These are phyloP conservation scores for Euphonia xanthogaster DNA, from an alignment of 2,797 vertebrate species.

Conservation along the genomic window DNA sequence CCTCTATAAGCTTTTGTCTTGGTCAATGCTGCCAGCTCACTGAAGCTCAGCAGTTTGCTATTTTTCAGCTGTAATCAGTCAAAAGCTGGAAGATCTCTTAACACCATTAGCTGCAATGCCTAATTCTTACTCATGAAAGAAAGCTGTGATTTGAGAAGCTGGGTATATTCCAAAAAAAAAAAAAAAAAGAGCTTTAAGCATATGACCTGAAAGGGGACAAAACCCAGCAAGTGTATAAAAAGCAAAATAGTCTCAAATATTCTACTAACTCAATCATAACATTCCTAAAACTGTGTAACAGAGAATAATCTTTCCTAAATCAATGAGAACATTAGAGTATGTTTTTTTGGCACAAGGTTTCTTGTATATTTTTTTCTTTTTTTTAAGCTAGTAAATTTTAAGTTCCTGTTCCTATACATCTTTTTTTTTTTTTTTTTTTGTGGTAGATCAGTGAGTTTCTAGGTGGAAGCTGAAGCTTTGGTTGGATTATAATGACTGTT, in stretches of 20 bases:
- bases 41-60: not conserved
- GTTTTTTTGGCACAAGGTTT: not conserved
- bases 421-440: not conserved
- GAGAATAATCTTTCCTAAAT: not conserved
- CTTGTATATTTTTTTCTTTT: not conserved
- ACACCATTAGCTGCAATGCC: not conserved
- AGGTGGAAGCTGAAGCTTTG: not conserved
- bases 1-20: not conserved
- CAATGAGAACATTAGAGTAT: not conserved
- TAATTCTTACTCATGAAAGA: not conserved
- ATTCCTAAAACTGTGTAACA: not conserved
- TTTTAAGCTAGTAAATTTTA: not conserved
- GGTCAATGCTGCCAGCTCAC: not conserved
- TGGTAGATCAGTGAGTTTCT: not conserved
- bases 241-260: not conserved
- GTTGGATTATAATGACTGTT: not conserved
- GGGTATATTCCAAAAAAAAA: not conserved
- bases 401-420: not conserved
- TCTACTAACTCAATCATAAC: not conserved
- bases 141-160: not conserved
- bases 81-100: conserved; percentile 4
- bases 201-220: not conserved
- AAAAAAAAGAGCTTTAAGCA: not conserved
- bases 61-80: conserved; percentile 9
- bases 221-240: not conserved